phyloP scores from a whole-genome alignment of 2,888 invertebrate species.

The Xestobium rufovillosum region DNA sequence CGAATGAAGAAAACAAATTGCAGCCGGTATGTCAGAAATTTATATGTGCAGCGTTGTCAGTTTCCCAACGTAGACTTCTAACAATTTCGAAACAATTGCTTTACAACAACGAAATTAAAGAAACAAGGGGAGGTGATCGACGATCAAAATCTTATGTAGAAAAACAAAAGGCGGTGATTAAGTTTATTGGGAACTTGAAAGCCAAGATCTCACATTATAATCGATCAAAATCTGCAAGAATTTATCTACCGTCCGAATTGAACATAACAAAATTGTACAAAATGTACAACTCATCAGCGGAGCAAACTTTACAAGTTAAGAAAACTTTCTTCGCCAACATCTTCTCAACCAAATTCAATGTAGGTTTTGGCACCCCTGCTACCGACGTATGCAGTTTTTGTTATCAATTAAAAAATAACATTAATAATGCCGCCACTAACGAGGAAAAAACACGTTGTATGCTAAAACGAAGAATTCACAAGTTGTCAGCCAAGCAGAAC shows the following conservation, averaged over 20 bases:
- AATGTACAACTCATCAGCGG: slow-evolving; percentile 18
- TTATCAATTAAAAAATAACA: not conserved
- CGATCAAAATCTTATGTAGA: slow-evolving; percentile 15
- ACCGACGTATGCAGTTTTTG: slow-evolving; percentile 20
- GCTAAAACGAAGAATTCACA: not conserved
- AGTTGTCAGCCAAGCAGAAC: not conserved
- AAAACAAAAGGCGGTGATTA: slow-evolving; percentile 23
- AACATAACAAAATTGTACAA: slow-evolving; percentile 22
- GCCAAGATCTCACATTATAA: slow-evolving; percentile 21
- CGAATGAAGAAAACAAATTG: too few relatives aligned
- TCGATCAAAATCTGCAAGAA: slow-evolving; percentile 9
- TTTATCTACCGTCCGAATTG: slow-evolving; percentile 20
- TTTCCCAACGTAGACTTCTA: too few relatives aligned
- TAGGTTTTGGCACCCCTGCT: slow-evolving; percentile 21
- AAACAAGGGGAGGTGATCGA: slow-evolving; percentile 24
- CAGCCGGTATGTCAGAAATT: too few relatives aligned
- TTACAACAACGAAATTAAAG: too few relatives aligned
- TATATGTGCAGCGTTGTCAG: too few relatives aligned
- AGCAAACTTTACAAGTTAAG: slow-evolving; percentile 2
- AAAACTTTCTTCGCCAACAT: slow-evolving; percentile 23
- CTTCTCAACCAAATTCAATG: slow-evolving; percentile 26
- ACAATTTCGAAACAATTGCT: too few relatives aligned
- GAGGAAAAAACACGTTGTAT: not conserved
- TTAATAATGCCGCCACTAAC: not conserved
- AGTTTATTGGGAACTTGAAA: slow-evolving; percentile 25